phyloP scores from a whole-genome alignment of 2,888 invertebrate genomes.

The Xestia c-nigrum region DNA sequence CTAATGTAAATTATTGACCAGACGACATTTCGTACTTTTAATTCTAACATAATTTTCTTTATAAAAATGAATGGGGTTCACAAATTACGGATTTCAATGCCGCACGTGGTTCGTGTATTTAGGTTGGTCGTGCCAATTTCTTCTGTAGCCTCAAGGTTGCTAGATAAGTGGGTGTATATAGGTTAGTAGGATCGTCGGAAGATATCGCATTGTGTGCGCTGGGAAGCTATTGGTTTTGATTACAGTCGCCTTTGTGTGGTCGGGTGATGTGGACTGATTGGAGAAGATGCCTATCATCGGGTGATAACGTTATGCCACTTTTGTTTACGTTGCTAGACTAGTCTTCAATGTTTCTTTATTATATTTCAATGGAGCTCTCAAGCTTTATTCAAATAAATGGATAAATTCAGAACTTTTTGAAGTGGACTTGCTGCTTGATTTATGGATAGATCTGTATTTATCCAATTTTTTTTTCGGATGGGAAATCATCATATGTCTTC shows the following conservation, averaged over 20 bases:
- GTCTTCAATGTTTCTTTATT: background rate
- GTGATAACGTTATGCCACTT: conserved; percentile 44
- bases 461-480: too few relatives aligned
- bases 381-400: background rate
- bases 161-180: conserved; percentile 74
- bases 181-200: conserved; percentile 73
- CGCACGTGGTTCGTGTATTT: conserved; percentile 70
- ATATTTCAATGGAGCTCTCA: background rate
- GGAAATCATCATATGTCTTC: too few relatives aligned
- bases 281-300: conserved; percentile 52
- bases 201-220: conserved; percentile 65
- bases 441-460: background rate
- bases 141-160: conserved; percentile 73
- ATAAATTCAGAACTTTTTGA: background rate
- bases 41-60: conserved; percentile 68
- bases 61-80: conserved; percentile 82
- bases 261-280: conserved; percentile 45
- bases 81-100: conserved; percentile 78
- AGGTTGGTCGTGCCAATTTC: conserved; percentile 77
- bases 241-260: conserved; percentile 62
- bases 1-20: conserved; percentile 69
- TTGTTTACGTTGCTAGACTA: conserved; percentile 41
- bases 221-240: conserved; percentile 66
- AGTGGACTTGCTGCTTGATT: background rate
- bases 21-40: conserved; percentile 71